A percentile compares a stretch with the other conserved stretches of the same genome.
These are phyloP conservation scores for Bedellia somnulentella DNA, from an alignment of 2,888 invertebrate species.

Conservation along the genomic window DNA sequence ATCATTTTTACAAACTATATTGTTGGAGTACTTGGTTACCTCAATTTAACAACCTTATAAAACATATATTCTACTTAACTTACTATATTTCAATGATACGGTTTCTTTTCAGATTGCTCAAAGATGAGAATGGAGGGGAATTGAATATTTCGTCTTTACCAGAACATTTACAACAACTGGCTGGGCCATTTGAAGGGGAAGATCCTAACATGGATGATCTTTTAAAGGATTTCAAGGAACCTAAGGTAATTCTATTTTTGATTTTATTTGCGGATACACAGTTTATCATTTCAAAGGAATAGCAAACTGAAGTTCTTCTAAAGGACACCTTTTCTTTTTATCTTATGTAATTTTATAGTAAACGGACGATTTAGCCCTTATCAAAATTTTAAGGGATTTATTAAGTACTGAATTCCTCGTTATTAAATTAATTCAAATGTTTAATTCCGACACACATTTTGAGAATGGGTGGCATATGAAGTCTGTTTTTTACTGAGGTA, in stretches of 20 bases:
- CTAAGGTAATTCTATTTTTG: conserved; percentile 22
- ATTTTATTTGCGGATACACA: neutral
- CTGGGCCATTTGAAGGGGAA: conserved; percentile 31
- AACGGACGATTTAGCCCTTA: neutral
- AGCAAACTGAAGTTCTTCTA: neutral
- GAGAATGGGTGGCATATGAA: too few relatives aligned
- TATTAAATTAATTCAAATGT: too few relatives aligned
- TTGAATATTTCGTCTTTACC: conserved; percentile 33
- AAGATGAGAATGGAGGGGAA: conserved; percentile 22
- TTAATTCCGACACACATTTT: too few relatives aligned
- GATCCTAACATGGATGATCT: conserved; percentile 24
- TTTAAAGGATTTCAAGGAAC: conserved; percentile 35
- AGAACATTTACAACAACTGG: conserved; percentile 30
- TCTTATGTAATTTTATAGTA: neutral
- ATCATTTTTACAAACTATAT: too few relatives aligned
- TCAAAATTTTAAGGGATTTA: neutral
- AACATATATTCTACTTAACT: conserved; percentile 1
- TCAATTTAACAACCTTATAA: too few relatives aligned
- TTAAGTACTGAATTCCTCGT: neutral
- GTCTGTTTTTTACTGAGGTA: too few relatives aligned
- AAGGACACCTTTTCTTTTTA: neutral
- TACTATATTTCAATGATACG: conserved; percentile 2
- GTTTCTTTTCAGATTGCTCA: conserved; percentile 32
- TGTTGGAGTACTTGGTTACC: too few relatives aligned
- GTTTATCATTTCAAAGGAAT: neutral